These are phyloP conservation scores for Fulica atra DNA, from an alignment of 2,113 vertebrate species.

Conservation along the genomic window DNA sequence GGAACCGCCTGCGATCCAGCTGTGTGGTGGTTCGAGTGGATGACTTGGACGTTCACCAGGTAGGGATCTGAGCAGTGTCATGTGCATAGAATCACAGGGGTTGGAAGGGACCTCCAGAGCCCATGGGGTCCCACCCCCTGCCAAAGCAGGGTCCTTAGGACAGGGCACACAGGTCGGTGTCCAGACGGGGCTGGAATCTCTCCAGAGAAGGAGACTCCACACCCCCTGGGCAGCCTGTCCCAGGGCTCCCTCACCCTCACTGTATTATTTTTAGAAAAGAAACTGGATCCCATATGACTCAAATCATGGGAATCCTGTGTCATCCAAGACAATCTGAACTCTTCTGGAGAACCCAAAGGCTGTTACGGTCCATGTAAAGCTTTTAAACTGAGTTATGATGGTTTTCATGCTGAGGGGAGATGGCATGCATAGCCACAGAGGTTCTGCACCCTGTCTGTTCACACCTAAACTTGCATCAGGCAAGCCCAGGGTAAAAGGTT, in stretches of 20 bases:
- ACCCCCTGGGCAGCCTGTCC: too few species aligned
- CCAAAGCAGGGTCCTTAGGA: too few species aligned
- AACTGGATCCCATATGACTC: rapidly evolving
- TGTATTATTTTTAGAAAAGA: not conserved
- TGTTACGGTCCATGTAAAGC: not conserved
- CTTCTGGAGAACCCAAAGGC: not conserved
- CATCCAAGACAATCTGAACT: not conserved
- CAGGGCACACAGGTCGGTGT: too few species aligned
- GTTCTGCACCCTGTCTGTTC: not conserved
- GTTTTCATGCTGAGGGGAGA: not conserved
- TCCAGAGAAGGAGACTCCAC: too few species aligned
- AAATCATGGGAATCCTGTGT: rapidly evolving
- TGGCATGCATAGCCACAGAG: not conserved
- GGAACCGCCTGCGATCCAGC: slow-evolving; percentile 91
- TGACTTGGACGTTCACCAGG: slow-evolving; percentile 95
- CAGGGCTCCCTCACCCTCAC: too few species aligned
- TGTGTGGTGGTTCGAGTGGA: slow-evolving; percentile 90
- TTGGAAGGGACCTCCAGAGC: too few species aligned
- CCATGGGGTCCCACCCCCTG: too few species aligned
- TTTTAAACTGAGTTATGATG: not conserved
- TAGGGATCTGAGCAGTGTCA: not conserved
- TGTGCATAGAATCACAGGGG: too few species aligned
- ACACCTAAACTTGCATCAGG: not conserved
- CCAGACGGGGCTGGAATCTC: too few species aligned
- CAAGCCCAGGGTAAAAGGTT: not conserved